Evolutionary conservation across 2,797 vertebrate species (phyloP).

Genomic region (Pyrrhura leucotis): DNA sequence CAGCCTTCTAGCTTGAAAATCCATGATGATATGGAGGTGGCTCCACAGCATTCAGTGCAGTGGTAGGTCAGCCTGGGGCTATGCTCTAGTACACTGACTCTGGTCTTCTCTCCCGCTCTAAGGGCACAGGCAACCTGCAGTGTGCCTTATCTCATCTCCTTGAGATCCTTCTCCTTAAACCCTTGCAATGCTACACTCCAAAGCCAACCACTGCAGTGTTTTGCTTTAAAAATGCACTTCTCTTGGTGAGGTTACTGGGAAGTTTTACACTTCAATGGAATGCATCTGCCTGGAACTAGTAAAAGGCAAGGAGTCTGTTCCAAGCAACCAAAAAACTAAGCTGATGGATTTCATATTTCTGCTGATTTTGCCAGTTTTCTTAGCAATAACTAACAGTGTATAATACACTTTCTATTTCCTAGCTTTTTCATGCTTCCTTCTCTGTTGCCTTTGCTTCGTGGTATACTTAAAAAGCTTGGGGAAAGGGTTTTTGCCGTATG

Average conservation of each 20-base stretch:
- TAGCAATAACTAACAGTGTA: neutral
- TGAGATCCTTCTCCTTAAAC: neutral
- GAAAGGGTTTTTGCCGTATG: neutral
- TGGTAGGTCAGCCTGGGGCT: slow-evolving; percentile 21
- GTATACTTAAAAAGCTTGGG: neutral
- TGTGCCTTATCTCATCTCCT: neutral
- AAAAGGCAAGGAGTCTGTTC: neutral
- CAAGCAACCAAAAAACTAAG: neutral
- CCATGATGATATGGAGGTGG: neutral
- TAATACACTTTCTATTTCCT: neutral
- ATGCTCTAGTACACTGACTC: neutral
- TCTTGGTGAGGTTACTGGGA: neutral
- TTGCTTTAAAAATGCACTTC: accelerated
- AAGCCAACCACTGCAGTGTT: accelerated
- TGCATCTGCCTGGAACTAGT: neutral
- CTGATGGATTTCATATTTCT: neutral
- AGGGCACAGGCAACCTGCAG: neutral
- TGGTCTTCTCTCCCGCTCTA: neutral
- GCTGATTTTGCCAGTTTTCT: neutral
- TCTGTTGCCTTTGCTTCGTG: neutral
- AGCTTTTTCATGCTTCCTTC: neutral
- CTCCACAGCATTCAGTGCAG: neutral
- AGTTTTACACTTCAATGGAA: accelerated
- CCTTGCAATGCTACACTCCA: accelerated
- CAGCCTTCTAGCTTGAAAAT: neutral